Evolutionary conservation across 2,888 invertebrate species (phyloP).

Genomic region (Microctonus hyperodae): DNA sequence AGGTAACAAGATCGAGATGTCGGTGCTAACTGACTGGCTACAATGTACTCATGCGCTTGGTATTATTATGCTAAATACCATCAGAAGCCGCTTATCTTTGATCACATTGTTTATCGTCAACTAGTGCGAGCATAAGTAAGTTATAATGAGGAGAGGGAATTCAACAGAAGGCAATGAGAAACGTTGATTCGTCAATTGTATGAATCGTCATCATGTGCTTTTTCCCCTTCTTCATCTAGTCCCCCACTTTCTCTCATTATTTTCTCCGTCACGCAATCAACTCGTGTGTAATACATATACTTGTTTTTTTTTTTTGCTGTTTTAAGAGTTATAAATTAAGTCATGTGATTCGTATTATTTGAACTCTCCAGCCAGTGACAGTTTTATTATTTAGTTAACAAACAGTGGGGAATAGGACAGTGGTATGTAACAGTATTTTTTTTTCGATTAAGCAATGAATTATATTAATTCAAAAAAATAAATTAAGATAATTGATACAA

Average conservation of each 20-base stretch:
- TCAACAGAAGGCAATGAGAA: conserved; percentile 11
- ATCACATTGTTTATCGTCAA: conserved; percentile 41
- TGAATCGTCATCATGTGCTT: conserved; percentile 27
- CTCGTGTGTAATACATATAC: conserved; percentile 3
- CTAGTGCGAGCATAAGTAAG: conserved; percentile 33
- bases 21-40: conserved; percentile 58
- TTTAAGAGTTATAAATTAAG: not conserved
- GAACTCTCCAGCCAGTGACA: not conserved
- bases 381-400: not conserved
- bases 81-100: conserved; percentile 42
- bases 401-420: not conserved
- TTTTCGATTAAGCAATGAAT: not conserved
- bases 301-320: conserved; percentile 7
- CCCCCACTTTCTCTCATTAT: conserved; percentile 12
- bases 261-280: conserved; percentile 11
- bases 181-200: conserved; percentile 35
- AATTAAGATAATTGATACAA: not conserved
- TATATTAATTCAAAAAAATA: not conserved
- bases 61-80: conserved; percentile 59
- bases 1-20: conserved; percentile 46
- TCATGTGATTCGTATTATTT: not conserved
- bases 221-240: conserved; percentile 1
- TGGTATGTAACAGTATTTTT: too few relatives aligned
- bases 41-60: conserved; percentile 54
- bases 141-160: conserved; percentile 28